A percentile compares a stretch with the other conserved stretches of the same genome.
Conservation (phyloP, 2,113 vertebrate genomes). For the Murina feae region DNA sequence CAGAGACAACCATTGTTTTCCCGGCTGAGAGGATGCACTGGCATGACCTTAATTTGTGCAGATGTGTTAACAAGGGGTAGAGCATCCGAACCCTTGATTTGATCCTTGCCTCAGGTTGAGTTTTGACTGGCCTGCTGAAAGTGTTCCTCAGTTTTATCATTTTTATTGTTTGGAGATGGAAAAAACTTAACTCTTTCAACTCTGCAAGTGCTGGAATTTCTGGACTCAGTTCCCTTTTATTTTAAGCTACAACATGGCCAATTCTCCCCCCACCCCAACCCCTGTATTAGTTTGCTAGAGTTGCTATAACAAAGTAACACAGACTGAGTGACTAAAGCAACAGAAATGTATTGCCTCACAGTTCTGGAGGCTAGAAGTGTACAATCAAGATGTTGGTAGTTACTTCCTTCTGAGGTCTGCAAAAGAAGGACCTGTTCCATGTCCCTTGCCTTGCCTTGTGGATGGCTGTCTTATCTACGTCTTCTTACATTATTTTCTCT, state of each 20-base stretch:
- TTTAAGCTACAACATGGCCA: neutral
- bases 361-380: neutral
- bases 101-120: neutral
- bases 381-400: neutral
- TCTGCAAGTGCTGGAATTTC: neutral
- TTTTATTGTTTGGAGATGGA: neutral
- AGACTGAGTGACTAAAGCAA: neutral
- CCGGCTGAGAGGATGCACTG: neutral
- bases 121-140: constrained; percentile 21
- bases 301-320: neutral
- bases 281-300: neutral
- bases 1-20: neutral
- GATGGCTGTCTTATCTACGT: neutral
- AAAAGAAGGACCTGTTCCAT: neutral
- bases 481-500: neutral
- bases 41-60: neutral
- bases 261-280: neutral
- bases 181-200: neutral
- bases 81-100: neutral
- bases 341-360: neutral
- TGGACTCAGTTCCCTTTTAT: neutral
- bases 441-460: neutral
- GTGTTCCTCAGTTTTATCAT: neutral
- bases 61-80: neutral
- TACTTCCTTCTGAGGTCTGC: neutral